Base-by-base conservation (phyloP, 2,888 invertebrate genomes). In the Volucella bombylans region DNA sequence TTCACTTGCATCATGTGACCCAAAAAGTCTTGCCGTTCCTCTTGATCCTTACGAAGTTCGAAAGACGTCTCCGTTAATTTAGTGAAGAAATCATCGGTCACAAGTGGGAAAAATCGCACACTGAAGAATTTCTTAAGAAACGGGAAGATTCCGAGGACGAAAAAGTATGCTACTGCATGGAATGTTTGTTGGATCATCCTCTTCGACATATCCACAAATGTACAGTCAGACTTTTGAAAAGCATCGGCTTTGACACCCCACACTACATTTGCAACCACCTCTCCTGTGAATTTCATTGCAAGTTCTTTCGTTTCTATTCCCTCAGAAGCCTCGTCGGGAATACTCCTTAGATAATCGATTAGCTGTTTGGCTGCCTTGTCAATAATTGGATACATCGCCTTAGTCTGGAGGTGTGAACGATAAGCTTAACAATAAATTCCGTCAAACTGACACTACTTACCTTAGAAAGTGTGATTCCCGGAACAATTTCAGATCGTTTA, bases 171-270 rank as follows among this genome's bases (percentile, higher is more conserved):
- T 11, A 87, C 82, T 0, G 83, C 85, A n/a, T 68, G 52, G 41
- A 86, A 85, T 0, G 86, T 85, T 50, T 87, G 87, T 0, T 54
- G 54, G 49, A 87, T 83, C 79, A 87, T 68, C 15, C 61, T 68
- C 12, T 87, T 83, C 1, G 86, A 79, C 86, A 87, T 87, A n/a
- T 54, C 12, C 2, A 87, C 50, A 14, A 87, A 87, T 3, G 59
- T 45, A 1, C 79, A 74, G 12, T 81, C 72, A 0, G 12, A 15
- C 9, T 49, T 59, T n/a, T 50, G 50, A 14, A 90, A 89, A 10
- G 90, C 85, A 8, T 89, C 88, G 1, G 88, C 89, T 59, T 91
- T 90, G 2, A 91, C 87, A 59, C 90, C 90, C 88, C 90, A 91
- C 39, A 90, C 87, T 18, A 90, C 89, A 57, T 89, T 90, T 0